phyloP scores from a whole-genome alignment of 2,113 vertebrate genomes.

The Ancistrus triradiatus region DNA sequence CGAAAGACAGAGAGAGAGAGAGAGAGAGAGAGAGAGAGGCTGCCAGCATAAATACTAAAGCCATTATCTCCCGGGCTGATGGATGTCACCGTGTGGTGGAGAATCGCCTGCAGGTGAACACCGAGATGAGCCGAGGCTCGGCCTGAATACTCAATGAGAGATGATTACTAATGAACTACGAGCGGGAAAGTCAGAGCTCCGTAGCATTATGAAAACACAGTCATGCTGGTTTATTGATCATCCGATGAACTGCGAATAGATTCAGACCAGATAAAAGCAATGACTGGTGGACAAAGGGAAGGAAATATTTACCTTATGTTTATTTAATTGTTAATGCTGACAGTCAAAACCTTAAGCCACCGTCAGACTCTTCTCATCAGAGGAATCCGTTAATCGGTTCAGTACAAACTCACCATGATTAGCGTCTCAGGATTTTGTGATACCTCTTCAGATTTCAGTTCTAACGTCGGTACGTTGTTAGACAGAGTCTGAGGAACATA shows the following conservation, averaged over 20 bases:
- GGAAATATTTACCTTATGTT: not conserved
- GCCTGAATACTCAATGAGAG: constrained; percentile 32
- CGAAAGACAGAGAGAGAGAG: constrained; percentile 11
- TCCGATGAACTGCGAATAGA: constrained; percentile 24
- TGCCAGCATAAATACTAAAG: constrained; percentile 24
- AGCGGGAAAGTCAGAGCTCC: constrained; percentile 16
- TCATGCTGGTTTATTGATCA: constrained; percentile 30
- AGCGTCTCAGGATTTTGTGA: too few species aligned
- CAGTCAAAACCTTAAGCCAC: too few species aligned
- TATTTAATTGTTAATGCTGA: too few species aligned
- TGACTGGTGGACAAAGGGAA: constrained; percentile 1
- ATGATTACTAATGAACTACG: constrained; percentile 41
- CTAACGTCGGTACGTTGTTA: too few species aligned
- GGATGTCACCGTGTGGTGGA: constrained; percentile 24
- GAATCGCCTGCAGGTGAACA: constrained; percentile 40
- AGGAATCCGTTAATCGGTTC: too few species aligned
- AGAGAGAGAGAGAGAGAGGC: not conserved
- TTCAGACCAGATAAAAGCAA: constrained; percentile 15
- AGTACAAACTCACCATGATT: too few species aligned
- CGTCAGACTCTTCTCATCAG: too few species aligned
- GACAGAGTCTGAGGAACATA: too few species aligned
- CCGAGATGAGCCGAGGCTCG: constrained; percentile 11
- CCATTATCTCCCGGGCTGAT: constrained; percentile 28
- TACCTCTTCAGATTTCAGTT: too few species aligned
- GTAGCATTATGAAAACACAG: constrained; percentile 26